A percentile compares a stretch with the other conserved stretches of the same genome.
phyloP scores from a whole-genome alignment of 2,113 vertebrate species.

The Ondatra zibethicus region DNA sequence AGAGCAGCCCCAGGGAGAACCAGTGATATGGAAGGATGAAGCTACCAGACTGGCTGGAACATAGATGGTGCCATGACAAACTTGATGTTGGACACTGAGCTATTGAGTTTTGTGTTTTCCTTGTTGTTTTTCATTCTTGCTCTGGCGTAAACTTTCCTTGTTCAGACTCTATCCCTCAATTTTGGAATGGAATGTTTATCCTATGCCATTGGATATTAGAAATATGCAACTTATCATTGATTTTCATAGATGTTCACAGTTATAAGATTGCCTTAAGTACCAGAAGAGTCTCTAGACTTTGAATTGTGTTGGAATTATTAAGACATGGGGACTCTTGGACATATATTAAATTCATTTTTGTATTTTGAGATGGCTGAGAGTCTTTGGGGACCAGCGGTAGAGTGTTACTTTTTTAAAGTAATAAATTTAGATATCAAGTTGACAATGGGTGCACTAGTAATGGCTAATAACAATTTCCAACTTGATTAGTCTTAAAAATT shows the following conservation, averaged over 20 bases:
- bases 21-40: not conserved
- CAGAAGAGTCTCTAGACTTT: not conserved
- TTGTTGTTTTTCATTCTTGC: not conserved
- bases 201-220: not conserved
- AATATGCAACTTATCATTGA: not conserved
- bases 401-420: not conserved
- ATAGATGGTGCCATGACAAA: not conserved
- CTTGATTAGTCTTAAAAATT: not conserved
- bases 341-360: not conserved
- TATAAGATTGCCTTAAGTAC: not conserved
- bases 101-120: not conserved
- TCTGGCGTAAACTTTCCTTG: not conserved
- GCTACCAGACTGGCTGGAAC: not conserved
- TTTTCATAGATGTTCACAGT: not conserved
- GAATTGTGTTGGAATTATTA: not conserved
- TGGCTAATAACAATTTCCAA: not conserved
- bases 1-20: not conserved
- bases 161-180: not conserved
- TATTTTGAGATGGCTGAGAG: not conserved
- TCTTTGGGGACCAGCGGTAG: not conserved
- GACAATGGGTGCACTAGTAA: not conserved
- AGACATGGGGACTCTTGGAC: not conserved
- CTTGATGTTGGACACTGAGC: not conserved
- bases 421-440: not conserved
- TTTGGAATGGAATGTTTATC: not conserved